Conservation (phyloP, 35 echinoderm and acorn worm genomes). For the Apostichopus japonicus region DNA sequence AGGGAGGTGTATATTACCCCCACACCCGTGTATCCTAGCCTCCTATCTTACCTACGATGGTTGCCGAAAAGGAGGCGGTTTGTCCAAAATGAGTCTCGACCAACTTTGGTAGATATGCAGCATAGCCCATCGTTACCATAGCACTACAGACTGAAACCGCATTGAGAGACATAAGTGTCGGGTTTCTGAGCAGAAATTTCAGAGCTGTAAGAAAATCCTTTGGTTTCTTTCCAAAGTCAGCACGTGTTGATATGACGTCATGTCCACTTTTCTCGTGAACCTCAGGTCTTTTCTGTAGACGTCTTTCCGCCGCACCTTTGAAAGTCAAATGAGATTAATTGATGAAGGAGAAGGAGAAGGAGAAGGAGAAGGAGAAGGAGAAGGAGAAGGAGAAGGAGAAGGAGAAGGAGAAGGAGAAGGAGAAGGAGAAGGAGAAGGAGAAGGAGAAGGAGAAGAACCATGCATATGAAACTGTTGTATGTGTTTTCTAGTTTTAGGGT, state of each 20-base stretch:
- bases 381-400: too few relatives aligned
- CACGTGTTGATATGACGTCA: neutral
- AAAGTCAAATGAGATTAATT: neutral
- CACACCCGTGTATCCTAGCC: too few relatives aligned
- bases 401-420: too few relatives aligned
- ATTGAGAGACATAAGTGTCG: conserved; percentile 30
- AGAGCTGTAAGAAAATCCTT: conserved; percentile 49
- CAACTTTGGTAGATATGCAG: conserved; percentile 50
- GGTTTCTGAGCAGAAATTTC: conserved; percentile 51
- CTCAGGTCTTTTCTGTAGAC: conserved; percentile 22
- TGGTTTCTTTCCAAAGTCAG: conserved; percentile 49
- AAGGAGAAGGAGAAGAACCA: too few relatives aligned
- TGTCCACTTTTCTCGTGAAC: conserved; percentile 35
- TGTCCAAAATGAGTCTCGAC: conserved; percentile 50
- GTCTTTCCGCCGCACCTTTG: conserved; percentile 47
- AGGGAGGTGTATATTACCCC: too few relatives aligned
- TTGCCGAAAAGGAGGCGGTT: conserved; percentile 36
- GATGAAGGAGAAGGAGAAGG: too few relatives aligned
- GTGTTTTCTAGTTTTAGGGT: too few relatives aligned
- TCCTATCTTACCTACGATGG: conserved; percentile 22
- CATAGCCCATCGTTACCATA: conserved; percentile 30
- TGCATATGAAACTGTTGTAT: too few relatives aligned
- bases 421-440: too few relatives aligned
- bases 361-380: too few relatives aligned
- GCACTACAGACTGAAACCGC: neutral